phyloP scores from a whole-genome alignment of 2,797 vertebrate species.

The Florisuga fusca region DNA sequence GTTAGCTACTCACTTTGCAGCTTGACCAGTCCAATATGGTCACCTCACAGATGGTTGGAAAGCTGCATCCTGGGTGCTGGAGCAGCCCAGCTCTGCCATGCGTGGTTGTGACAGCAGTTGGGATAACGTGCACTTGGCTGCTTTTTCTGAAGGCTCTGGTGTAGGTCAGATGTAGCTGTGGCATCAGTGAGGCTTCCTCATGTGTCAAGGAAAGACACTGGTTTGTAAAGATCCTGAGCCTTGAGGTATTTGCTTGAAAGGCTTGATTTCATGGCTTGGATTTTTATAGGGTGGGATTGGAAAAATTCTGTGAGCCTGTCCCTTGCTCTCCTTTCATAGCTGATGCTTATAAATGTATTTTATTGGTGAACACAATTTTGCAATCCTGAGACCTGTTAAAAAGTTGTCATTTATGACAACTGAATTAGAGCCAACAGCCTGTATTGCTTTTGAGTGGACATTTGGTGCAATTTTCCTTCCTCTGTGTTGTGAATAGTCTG shows the following conservation, averaged over 20 bases:
- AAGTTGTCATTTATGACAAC: not conserved
- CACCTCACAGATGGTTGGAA: constrained; percentile 38
- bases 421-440: not conserved
- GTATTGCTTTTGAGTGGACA: not conserved
- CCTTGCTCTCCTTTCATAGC: not conserved
- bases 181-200: not conserved
- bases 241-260: not conserved
- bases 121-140: not conserved
- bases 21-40: constrained; percentile 49
- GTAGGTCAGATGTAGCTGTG: not conserved
- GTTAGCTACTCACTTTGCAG: constrained; percentile 57
- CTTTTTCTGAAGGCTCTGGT: not conserved
- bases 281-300: not conserved
- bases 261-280: not conserved
- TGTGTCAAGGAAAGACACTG: not conserved
- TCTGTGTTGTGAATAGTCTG: not conserved
- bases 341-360: not conserved
- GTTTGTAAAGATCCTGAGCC: not conserved
- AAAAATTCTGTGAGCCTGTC: not conserved
- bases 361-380: not conserved
- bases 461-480: not conserved
- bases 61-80: constrained; percentile 15
- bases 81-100: not conserved
- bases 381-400: not conserved
- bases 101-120: not conserved